Conservation (phyloP, 2,888 invertebrate species). For the Ennomos fuscantarius region DNA sequence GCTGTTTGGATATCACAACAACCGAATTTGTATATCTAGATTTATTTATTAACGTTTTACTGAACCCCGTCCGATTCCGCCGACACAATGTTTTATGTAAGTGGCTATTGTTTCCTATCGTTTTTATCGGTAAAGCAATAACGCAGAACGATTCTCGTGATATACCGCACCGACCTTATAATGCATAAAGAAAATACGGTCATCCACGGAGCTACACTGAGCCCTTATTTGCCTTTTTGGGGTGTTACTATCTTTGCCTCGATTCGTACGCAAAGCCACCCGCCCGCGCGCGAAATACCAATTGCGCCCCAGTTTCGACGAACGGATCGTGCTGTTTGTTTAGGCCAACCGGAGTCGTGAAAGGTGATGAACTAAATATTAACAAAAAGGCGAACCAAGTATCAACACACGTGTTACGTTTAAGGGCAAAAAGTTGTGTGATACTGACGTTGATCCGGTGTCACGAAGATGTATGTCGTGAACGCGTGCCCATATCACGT, state of each 20-base stretch:
- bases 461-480: slow-evolving; percentile 53
- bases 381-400: slow-evolving; percentile 65
- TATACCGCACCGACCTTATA: slow-evolving; percentile 71
- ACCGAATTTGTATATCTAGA: slow-evolving; percentile 41
- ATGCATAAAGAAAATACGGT: slow-evolving; percentile 77
- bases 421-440: slow-evolving; percentile 50
- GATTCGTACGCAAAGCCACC: slow-evolving; percentile 77
- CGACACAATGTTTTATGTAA: slow-evolving; percentile 65
- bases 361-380: slow-evolving; percentile 77
- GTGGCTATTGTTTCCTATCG: slow-evolving; percentile 68
- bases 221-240: slow-evolving; percentile 81
- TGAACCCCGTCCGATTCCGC: slow-evolving; percentile 50
- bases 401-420: slow-evolving; percentile 59
- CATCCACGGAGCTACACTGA: slow-evolving; percentile 73
- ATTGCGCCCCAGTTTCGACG: slow-evolving; percentile 81
- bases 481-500: slow-evolving; percentile 61
- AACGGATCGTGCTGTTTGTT: slow-evolving; percentile 80
- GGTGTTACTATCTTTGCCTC: slow-evolving; percentile 78
- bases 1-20: slow-evolving; percentile 53
- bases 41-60: slow-evolving; percentile 50
- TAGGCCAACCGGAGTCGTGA: slow-evolving; percentile 70
- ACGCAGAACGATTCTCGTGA: slow-evolving; percentile 68
- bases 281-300: slow-evolving; percentile 82
- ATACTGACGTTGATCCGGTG: slow-evolving; percentile 56
- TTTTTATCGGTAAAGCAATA: slow-evolving; percentile 70